These are phyloP conservation scores for Agriopis aurantiaria DNA, from an alignment of 2,888 invertebrate species.

Conservation along the genomic window DNA sequence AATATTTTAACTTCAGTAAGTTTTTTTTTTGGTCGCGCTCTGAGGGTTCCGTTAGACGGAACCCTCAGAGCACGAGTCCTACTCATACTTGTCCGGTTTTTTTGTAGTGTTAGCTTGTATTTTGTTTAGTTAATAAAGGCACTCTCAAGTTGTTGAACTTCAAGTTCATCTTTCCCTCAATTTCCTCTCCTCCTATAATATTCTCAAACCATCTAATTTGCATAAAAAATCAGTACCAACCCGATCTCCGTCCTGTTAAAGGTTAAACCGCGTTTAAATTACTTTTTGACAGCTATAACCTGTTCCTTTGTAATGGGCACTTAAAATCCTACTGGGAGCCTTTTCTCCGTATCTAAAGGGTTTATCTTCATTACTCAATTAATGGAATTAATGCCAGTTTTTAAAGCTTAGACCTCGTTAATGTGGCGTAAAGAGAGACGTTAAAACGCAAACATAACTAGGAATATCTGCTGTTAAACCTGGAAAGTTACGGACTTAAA, in stretches of 20 bases:
- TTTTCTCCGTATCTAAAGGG: slow-evolving; percentile 43
- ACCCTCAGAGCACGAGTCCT: too few relatives aligned
- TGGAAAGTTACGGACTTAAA: not conserved
- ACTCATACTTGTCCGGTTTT: too few relatives aligned
- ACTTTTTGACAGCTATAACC: slow-evolving; percentile 51
- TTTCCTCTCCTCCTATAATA: not conserved
- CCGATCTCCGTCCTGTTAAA: slow-evolving; percentile 31
- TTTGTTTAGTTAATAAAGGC: too few relatives aligned
- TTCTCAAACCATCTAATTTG: slow-evolving; percentile 22
- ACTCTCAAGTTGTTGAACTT: not conserved
- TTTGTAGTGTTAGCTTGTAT: too few relatives aligned
- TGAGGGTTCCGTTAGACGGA: too few relatives aligned
- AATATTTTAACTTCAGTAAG: too few relatives aligned
- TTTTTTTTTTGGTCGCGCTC: too few relatives aligned
- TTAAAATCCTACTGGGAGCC: slow-evolving; percentile 35
- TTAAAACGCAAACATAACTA: not conserved
- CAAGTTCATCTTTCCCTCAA: not conserved
- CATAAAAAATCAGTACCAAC: slow-evolving; percentile 35
- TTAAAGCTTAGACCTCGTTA: slow-evolving; percentile 31
- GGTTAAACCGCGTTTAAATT: slow-evolving; percentile 45
- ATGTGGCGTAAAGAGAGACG: slow-evolving; percentile 10
- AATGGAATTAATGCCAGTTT: slow-evolving; percentile 43
- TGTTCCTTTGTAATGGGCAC: slow-evolving; percentile 45
- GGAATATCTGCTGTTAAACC: not conserved
- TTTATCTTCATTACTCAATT: slow-evolving; percentile 48